Percentiles rank a stretch among this genome's conserved stretches.
phyloP scores from a whole-genome alignment of 2,797 vertebrate species.

The Pteronotus mesoamericanus region DNA sequence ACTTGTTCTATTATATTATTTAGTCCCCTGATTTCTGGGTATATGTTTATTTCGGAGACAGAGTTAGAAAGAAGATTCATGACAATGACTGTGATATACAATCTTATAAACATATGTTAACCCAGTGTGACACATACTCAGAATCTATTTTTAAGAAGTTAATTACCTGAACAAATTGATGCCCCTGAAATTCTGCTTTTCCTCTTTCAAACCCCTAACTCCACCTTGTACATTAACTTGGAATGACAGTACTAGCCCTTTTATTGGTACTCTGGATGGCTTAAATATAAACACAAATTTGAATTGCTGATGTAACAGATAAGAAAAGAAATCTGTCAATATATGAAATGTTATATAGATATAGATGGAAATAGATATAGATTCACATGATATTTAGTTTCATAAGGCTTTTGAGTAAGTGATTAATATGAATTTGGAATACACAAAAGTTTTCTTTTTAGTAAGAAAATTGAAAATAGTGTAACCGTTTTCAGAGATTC shows the following conservation, averaged over 20 bases:
- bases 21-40: neutral
- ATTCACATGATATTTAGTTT: neutral
- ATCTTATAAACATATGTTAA: constrained; percentile 26
- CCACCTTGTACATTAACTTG: neutral
- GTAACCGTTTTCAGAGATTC: neutral
- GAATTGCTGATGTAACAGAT: neutral
- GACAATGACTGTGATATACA: neutral
- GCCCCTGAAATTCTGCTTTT: neutral
- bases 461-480: neutral
- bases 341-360: neutral
- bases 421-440: constrained; percentile 13
- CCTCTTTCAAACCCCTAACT: neutral
- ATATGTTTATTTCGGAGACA: neutral
- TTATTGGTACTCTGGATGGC: neutral
- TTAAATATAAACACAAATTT: constrained; percentile 29
- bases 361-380: neutral
- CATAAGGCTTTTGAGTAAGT: neutral
- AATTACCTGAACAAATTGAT: neutral
- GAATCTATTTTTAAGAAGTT: constrained; percentile 14
- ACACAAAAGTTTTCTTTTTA: neutral
- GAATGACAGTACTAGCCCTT: neutral
- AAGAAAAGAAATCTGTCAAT: neutral
- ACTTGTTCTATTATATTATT: neutral
- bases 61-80: neutral
- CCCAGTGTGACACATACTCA: neutral